phyloP scores from a whole-genome alignment of 2,888 invertebrate species.

The Zhengitettix transpicula region DNA sequence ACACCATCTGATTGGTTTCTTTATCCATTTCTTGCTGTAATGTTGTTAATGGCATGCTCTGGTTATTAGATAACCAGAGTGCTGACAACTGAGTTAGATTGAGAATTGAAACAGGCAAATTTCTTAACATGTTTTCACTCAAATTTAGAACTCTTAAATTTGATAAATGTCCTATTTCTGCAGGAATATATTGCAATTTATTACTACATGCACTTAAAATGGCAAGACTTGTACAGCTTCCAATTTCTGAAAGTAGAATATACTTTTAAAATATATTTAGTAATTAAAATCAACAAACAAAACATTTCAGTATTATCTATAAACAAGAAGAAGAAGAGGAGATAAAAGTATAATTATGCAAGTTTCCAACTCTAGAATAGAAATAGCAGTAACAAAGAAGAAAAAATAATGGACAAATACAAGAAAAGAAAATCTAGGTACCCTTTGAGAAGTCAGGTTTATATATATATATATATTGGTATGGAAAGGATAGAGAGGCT shows the following conservation, averaged over 20 bases:
- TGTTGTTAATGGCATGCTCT: conserved; percentile 82
- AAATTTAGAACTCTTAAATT: conserved; percentile 73
- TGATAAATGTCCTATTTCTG: conserved; percentile 76
- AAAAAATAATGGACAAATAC: too few species aligned
- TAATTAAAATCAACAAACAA: too few species aligned
- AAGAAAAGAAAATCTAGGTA: too few species aligned
- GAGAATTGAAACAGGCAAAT: conserved; percentile 74
- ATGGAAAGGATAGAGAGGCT: too few species aligned
- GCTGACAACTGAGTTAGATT: conserved; percentile 70
- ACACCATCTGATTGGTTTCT: conserved; percentile 63
- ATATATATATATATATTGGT: too few species aligned
- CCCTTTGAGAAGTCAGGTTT: too few species aligned
- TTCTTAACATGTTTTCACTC: conserved; percentile 66
- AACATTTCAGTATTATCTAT: too few species aligned
- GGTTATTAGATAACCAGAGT: conserved; percentile 86
- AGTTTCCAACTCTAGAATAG: too few species aligned
- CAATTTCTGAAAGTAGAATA: conserved; percentile 44
- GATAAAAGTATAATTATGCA: too few species aligned
- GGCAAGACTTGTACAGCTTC: conserved; percentile 69
- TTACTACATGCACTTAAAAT: conserved; percentile 74
- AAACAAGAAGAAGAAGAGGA: too few species aligned
- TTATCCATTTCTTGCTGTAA: conserved; percentile 75
- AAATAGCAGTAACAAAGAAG: too few species aligned
- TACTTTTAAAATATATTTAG: too few species aligned
- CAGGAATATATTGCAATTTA: conserved; percentile 62